A percentile compares a stretch with the other conserved stretches of the same genome.
These are phyloP conservation scores for Solenopsis fugax DNA, from an alignment of 1,140 invertebrate genomes.

Conservation along the genomic window DNA sequence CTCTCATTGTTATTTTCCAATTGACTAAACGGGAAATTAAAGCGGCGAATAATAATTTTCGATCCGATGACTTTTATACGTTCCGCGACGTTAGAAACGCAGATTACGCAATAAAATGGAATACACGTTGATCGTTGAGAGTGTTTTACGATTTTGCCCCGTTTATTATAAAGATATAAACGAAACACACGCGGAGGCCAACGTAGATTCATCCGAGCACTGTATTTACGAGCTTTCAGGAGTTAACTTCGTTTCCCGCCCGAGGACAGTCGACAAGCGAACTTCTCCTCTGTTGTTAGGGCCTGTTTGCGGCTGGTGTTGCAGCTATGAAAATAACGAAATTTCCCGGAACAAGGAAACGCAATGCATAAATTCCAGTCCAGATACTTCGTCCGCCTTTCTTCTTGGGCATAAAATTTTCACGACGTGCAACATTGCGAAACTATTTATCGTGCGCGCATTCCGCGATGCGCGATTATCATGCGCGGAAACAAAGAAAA, in stretches of 20 bases:
- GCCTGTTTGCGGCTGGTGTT: constrained; percentile 54
- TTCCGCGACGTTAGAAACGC: background rate
- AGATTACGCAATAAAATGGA: background rate
- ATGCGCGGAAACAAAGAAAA: background rate
- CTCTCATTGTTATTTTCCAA: background rate
- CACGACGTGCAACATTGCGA: constrained; percentile 24
- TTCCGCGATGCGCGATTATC: constrained; percentile 27
- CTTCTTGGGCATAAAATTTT: constrained; percentile 49
- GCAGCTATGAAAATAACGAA: constrained; percentile 62
- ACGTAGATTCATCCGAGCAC: constrained; percentile 13
- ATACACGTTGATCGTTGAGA: background rate
- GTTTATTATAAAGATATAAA: constrained; percentile 40
- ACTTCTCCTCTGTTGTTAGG: constrained; percentile 62
- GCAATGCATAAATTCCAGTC: constrained; percentile 61
- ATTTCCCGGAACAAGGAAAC: constrained; percentile 45
- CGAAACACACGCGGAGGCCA: background rate
- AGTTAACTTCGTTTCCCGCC: constrained; percentile 58
- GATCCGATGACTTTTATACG: background rate
- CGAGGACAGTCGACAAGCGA: constrained; percentile 54
- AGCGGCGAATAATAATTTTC: background rate
- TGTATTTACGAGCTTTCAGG: constrained; percentile 59
- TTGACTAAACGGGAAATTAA: background rate
- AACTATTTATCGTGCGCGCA: constrained; percentile 21
- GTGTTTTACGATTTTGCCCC: background rate
- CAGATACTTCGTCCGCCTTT: constrained; percentile 46